A percentile compares a stretch with the other conserved stretches of the same genome.
Evolutionary conservation across 2,113 vertebrate species (phyloP).

Genomic region (Dipodomys spectabilis): DNA sequence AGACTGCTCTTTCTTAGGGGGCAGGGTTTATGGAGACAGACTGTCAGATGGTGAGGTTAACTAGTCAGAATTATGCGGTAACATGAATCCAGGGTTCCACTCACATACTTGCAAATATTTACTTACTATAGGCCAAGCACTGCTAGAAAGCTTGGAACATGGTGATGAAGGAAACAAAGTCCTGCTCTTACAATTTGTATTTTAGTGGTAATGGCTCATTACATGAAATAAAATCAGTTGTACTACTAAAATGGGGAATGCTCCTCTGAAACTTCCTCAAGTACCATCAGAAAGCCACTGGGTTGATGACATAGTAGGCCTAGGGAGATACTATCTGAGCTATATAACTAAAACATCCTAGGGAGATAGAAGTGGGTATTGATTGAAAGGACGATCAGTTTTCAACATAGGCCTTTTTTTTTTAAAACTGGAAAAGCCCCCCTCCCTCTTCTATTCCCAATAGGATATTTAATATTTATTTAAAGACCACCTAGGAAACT

Average conservation of each 20-base stretch:
- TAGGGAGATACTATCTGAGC: conserved; percentile 10
- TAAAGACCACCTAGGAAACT: not conserved
- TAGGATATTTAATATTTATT: not conserved
- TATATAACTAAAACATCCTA: conserved; percentile 44
- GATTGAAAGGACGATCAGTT: no score
- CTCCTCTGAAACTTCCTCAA: conserved; percentile 28
- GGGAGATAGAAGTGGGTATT: not conserved
- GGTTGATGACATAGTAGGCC: not conserved
- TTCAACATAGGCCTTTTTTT: no score
- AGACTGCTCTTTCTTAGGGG: not conserved
- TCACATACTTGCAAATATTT: conserved; percentile 39
- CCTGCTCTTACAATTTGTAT: conserved; percentile 36
- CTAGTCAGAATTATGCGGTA: conserved; percentile 30
- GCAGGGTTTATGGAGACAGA: not conserved
- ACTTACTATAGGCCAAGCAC: not conserved
- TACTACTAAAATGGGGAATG: not conserved
- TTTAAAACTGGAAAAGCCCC: no score
- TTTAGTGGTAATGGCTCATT: not conserved
- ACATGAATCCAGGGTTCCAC: conserved; percentile 18
- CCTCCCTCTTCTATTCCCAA: no score
- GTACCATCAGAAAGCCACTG: not conserved
- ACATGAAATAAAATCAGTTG: not conserved
- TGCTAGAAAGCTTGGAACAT: not conserved
- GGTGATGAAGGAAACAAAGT: conserved; percentile 48
- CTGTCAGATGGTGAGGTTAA: not conserved